These are phyloP conservation scores for Pantherophis alleghaniensis DNA, from an alignment of 2,797 vertebrate species.

Conservation along the genomic window DNA sequence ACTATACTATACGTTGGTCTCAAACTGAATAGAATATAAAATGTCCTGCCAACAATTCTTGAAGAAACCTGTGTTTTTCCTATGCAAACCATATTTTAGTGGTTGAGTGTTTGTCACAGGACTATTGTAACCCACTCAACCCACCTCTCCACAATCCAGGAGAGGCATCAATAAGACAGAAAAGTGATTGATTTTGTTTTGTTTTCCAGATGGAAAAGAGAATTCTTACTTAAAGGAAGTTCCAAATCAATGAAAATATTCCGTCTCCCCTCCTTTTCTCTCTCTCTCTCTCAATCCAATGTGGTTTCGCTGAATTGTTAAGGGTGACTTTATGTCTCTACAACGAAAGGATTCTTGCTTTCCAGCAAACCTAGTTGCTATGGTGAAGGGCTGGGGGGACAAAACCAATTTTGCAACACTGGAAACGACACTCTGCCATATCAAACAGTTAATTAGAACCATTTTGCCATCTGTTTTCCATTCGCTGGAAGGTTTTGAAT, in stretches of 20 bases:
- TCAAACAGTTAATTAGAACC: constrained; percentile 70
- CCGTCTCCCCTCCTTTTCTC: neutral
- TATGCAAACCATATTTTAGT: too few species aligned
- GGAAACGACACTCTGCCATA: constrained; percentile 63
- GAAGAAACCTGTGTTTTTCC: neutral
- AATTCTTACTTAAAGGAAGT: constrained; percentile 41
- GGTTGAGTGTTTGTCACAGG: neutral
- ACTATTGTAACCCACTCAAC: fast-evolving
- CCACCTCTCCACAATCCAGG: neutral
- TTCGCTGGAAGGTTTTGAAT: constrained; percentile 68
- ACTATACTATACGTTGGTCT: neutral
- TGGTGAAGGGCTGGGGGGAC: constrained; percentile 66
- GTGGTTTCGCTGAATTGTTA: constrained; percentile 45
- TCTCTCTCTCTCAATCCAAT: constrained; percentile 10
- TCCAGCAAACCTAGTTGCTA: constrained; percentile 70
- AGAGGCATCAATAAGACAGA: constrained; percentile 8
- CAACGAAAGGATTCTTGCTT: constrained; percentile 59
- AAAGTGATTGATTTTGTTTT: constrained; percentile 2
- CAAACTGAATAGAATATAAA: neutral
- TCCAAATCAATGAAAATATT: constrained; percentile 4
- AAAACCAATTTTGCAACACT: constrained; percentile 63
- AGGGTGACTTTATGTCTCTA: constrained; percentile 44
- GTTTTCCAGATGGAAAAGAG: constrained; percentile 42
- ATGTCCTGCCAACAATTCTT: too few species aligned
- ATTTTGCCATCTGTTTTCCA: constrained; percentile 73